Evolutionary conservation across 2,888 invertebrate species (phyloP), one percentile per base, ranked within the genome.

Genomic region (Drosophila quinaria): DNA sequence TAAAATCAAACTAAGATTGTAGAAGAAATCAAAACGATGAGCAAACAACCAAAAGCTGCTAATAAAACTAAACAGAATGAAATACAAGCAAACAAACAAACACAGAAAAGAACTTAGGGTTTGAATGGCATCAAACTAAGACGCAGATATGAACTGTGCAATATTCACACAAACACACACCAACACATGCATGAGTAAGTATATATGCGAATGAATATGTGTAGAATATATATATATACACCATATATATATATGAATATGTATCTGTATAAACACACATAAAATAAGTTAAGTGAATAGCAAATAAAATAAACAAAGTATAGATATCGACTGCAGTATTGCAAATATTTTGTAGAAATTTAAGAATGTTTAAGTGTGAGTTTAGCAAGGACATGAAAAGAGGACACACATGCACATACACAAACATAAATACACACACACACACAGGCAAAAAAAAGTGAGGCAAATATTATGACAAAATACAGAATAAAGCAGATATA

Each of bases 291-390:
- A 86, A 88, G 81, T 74, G 70, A 75, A 74, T 86, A 88, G 81
- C 67, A 81, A 83, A 74, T 80, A 89, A 84, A 67, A 65, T 76
- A 75, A 87, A 80, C 64, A 87, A 84, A 85, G 74, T 73, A 82
- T 81, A 88, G 80, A 90, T 89, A 91, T 90, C 90, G 89, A 91
- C 90, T 91, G 91, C 91, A 91, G 82, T 86, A 90, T 90, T 91
- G 91, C 91, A 91, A 91, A 90, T 91, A 91, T 91, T 91, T 91
- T 91, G 90, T 91, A 91, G 91, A 90, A 78, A 81, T 91, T 91
- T 91, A 91, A 91, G 91, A 78, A 83, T 87, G 88, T 88, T 90
- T 80, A 81, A 80, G 82, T 82, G 80, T 52, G 54, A 51, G 44
- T 41, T 39, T 51, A 13, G 25, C 22, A 56, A 78, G 63, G 63